Percentiles rank a stretch among this genome's conserved stretches.
phyloP scores from a whole-genome alignment of 2,113 vertebrate species.

The Cyrtonyx montezumae region DNA sequence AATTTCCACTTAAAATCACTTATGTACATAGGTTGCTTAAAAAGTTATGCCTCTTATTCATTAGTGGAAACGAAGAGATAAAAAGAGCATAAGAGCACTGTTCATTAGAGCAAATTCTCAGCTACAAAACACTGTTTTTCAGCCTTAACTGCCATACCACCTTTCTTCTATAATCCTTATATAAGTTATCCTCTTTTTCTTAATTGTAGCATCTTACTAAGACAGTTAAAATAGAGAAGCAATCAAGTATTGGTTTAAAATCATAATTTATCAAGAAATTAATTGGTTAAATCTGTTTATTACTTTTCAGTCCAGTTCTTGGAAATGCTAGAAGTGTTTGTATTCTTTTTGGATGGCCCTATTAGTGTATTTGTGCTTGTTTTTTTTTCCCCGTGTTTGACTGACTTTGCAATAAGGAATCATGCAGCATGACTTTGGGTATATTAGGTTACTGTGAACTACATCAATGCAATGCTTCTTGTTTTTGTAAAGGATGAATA shows the following conservation, averaged over 20 bases:
- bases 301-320: background rate
- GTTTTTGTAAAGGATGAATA: background rate
- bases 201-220: background rate
- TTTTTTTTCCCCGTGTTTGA: fast-evolving
- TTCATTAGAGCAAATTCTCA: no score
- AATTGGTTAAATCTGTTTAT: background rate
- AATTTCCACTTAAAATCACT: background rate
- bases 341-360: background rate
- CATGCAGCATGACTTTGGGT: background rate
- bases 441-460: background rate
- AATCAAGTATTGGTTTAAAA: background rate
- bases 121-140: no score
- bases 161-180: background rate
- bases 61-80: no score
- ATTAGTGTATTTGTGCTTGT: background rate
- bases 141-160: no score
- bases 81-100: no score
- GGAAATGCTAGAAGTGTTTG: background rate
- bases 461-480: background rate
- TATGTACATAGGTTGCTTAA: no score
- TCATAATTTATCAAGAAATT: background rate
- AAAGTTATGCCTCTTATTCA: no score
- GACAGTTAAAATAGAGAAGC: background rate
- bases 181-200: background rate
- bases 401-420: background rate